These are phyloP conservation scores for Aleadryas rufinucha DNA, from an alignment of 2,113 vertebrate species.

Conservation along the genomic window DNA sequence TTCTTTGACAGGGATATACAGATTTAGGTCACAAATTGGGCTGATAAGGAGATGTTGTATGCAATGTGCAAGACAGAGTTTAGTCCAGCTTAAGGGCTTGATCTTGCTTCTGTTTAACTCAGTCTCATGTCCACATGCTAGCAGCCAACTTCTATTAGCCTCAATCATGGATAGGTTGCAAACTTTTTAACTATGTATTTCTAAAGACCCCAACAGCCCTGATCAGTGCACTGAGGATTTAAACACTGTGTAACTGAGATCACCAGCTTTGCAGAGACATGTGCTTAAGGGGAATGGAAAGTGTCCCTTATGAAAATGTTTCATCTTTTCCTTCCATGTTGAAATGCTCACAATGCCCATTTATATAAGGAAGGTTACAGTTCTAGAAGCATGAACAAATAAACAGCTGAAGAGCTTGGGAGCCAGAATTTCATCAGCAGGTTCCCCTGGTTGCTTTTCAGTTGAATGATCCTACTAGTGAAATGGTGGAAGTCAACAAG, in stretches of 20 bases:
- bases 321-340: background rate
- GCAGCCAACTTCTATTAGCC: background rate
- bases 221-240: background rate
- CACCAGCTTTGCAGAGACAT: background rate
- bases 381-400: background rate
- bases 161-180: background rate
- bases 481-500: background rate
- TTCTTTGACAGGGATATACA: background rate
- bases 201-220: background rate
- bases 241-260: background rate
- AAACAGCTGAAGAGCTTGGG: background rate
- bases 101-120: background rate
- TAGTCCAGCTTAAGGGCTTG: background rate
- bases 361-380: background rate
- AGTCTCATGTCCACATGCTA: background rate
- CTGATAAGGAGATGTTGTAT: background rate
- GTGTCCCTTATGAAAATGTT: background rate
- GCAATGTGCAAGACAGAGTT: background rate
- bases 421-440: background rate
- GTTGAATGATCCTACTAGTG: background rate
- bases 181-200: background rate
- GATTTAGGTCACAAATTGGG: background rate
- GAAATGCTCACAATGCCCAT: background rate
- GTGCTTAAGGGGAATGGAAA: background rate
- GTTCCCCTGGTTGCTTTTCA: background rate